Percentiles rank a stretch among this genome's conserved stretches.
Conservation (phyloP, 2,888 invertebrate species). For the Scaptomyza cyrtandrae region DNA sequence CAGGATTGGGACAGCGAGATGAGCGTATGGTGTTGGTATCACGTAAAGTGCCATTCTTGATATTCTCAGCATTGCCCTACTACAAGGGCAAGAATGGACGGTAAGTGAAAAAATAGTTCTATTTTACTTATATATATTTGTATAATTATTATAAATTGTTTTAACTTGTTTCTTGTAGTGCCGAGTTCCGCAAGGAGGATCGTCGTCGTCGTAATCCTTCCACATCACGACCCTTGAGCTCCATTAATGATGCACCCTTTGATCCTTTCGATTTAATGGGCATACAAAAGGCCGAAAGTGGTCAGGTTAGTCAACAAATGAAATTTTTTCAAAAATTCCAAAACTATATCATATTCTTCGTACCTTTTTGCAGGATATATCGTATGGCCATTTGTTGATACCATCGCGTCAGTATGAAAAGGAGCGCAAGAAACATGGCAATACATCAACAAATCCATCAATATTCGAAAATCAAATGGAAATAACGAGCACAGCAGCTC, state of each 20-base stretch:
- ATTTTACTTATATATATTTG: neutral
- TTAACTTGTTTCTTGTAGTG: slow-evolving; percentile 81
- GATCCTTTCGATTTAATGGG: slow-evolving; percentile 95
- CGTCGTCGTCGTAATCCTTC: slow-evolving; percentile 93
- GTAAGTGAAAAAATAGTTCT: slow-evolving; percentile 81
- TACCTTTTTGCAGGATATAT: slow-evolving; percentile 88
- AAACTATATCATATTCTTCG: neutral
- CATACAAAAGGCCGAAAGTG: slow-evolving; percentile 91
- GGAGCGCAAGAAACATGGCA: slow-evolving; percentile 84
- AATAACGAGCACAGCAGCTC: slow-evolving; percentile 84
- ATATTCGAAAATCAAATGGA: slow-evolving; percentile 83
- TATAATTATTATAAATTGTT: too few relatives aligned
- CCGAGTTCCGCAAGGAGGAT: slow-evolving; percentile 89
- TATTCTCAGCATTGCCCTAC: slow-evolving; percentile 95
- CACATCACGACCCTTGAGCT: slow-evolving; percentile 92
- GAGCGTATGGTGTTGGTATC: slow-evolving; percentile 93
- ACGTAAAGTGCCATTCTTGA: slow-evolving; percentile 91
- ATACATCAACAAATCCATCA: slow-evolving; percentile 65
- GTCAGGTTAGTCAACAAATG: slow-evolving; percentile 88
- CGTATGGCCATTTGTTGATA: slow-evolving; percentile 93
- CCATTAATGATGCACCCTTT: slow-evolving; percentile 91
- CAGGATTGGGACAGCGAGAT: slow-evolving; percentile 87
- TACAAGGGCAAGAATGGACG: slow-evolving; percentile 88
- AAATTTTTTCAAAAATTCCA: neutral
- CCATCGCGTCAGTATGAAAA: slow-evolving; percentile 87